phyloP scores from a whole-genome alignment of 2,113 vertebrate genomes.

The Psettodes erumei region DNA sequence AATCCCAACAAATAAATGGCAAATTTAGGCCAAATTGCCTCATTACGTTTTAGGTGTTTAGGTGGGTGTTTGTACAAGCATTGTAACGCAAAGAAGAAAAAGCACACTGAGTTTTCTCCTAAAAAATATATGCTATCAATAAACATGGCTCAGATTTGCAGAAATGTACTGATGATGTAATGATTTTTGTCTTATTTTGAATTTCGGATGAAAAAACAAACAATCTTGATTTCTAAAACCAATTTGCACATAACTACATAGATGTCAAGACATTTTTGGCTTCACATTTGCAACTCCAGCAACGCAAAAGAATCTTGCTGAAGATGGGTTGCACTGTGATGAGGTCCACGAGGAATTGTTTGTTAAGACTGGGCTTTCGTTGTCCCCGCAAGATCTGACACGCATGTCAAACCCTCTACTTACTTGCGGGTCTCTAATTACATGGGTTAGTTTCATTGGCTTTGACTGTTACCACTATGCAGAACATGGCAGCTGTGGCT shows the following conservation, averaged over 20 bases:
- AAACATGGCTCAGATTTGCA: neutral
- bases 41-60: neutral
- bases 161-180: neutral
- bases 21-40: neutral
- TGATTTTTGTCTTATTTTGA: neutral
- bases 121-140: neutral
- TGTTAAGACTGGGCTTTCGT: neutral
- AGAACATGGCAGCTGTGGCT: slow-evolving; percentile 7
- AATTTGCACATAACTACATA: neutral
- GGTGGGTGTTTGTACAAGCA: neutral
- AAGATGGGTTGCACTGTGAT: neutral
- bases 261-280: neutral
- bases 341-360: neutral
- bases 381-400: slow-evolving; percentile 1
- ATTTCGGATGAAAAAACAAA: slow-evolving; percentile 10
- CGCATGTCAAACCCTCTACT: slow-evolving; percentile 3
- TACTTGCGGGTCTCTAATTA: slow-evolving; percentile 27
- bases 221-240: neutral
- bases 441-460: slow-evolving; percentile 23
- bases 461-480: slow-evolving; percentile 22
- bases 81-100: neutral
- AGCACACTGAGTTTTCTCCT: neutral
- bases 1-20: neutral
- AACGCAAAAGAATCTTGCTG: neutral
- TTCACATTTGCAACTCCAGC: neutral